Percentiles rank a stretch among this genome's conserved stretches.
phyloP scores from a whole-genome alignment of 2,113 vertebrate species.

The Astatoreochromis straeleni region DNA sequence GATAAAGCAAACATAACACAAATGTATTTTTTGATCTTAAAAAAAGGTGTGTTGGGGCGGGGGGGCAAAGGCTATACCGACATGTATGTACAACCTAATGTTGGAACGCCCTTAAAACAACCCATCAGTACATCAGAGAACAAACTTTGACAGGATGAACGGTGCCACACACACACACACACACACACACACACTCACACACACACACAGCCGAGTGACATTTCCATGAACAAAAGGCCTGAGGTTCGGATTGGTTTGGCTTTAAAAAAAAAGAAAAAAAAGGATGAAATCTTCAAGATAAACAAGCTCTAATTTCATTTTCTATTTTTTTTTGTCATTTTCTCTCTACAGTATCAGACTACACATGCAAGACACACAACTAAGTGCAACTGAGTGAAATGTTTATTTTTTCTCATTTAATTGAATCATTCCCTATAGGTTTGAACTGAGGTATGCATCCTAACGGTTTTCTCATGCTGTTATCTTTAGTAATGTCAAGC shows the following conservation, averaged over 20 bases:
- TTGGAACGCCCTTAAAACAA: slow-evolving; percentile 79
- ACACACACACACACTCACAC: background rate
- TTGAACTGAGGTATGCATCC: slow-evolving; percentile 95
- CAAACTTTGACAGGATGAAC: slow-evolving; percentile 65
- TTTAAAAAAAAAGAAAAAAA: slow-evolving; percentile 15
- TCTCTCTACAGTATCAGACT: slow-evolving; percentile 91
- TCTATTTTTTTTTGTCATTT: slow-evolving; percentile 57
- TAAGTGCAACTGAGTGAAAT: slow-evolving; percentile 96
- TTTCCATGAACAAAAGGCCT: slow-evolving; percentile 82
- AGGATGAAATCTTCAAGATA: slow-evolving; percentile 80
- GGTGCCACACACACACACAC: background rate
- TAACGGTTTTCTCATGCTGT: slow-evolving; percentile 94
- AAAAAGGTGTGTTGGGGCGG: slow-evolving; percentile 14
- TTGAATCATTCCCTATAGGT: slow-evolving; percentile 92
- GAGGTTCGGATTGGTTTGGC: slow-evolving; percentile 90
- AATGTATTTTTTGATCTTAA: slow-evolving; percentile 61
- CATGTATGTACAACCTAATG: slow-evolving; percentile 88
- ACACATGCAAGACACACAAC: slow-evolving; percentile 95
- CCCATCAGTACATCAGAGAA: slow-evolving; percentile 72
- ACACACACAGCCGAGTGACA: slow-evolving; percentile 65
- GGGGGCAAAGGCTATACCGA: slow-evolving; percentile 77
- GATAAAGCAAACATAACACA: slow-evolving; percentile 86
- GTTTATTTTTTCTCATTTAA: slow-evolving; percentile 76
- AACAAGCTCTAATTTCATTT: slow-evolving; percentile 76
- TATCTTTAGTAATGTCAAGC: slow-evolving; percentile 94